Evolutionary conservation across 2,113 vertebrate species (phyloP).

Genomic region (Mobula hypostoma): DNA sequence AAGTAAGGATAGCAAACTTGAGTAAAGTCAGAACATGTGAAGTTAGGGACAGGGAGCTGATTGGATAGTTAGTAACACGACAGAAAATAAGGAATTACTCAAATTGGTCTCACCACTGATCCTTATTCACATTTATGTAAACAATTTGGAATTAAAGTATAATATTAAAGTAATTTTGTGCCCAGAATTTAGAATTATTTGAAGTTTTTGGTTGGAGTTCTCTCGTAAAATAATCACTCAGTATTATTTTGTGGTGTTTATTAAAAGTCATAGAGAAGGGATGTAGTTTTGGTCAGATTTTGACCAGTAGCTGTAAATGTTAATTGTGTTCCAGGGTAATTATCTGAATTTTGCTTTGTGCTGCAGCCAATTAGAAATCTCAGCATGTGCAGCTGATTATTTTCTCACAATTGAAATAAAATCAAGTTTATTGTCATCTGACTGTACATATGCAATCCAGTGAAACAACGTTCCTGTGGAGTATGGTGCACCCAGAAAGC

Average conservation of each 20-base stretch:
- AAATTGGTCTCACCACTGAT: not conserved
- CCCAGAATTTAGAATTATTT: not conserved
- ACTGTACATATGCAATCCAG: no score
- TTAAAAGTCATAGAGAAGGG: not conserved
- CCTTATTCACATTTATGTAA: no score
- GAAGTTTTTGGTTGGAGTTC: not conserved
- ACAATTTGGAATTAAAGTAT: no score
- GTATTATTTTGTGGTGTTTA: not conserved
- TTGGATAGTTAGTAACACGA: not conserved
- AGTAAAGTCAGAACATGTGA: not conserved
- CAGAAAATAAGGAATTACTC: not conserved
- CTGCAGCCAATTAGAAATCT: not conserved
- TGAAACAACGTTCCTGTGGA: no score
- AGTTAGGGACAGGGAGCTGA: not conserved
- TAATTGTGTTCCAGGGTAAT: not conserved
- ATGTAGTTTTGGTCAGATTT: not conserved
- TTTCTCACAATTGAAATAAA: not conserved
- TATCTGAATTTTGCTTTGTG: not conserved
- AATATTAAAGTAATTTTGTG: not conserved
- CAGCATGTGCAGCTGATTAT: not conserved
- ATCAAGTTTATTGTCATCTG: no score
- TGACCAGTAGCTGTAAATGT: not conserved
- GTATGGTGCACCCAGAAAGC: no score
- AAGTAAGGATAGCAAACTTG: not conserved
- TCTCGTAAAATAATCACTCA: not conserved